Evolutionary conservation across 2,888 invertebrate species (phyloP).

Genomic region (Elgonia sp.): DNA sequence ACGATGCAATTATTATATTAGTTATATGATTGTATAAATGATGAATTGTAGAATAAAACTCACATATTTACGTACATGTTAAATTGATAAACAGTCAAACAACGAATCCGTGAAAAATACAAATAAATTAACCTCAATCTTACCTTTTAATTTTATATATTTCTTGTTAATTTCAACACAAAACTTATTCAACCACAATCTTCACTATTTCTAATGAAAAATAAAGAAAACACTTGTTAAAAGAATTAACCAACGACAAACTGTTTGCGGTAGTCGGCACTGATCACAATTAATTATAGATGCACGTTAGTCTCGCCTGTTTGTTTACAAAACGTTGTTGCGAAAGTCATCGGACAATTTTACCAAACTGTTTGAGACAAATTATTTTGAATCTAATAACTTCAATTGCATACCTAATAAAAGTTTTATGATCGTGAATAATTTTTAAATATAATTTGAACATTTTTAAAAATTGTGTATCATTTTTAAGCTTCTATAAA

Average conservation of each 20-base stretch:
- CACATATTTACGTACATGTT: too few species aligned
- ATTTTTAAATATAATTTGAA: neutral
- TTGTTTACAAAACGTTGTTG: neutral
- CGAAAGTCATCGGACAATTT: neutral
- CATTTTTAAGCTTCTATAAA: too few species aligned
- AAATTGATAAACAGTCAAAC: neutral
- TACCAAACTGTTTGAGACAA: neutral
- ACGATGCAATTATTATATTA: too few species aligned
- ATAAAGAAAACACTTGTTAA: neutral
- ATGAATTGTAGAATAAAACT: too few species aligned
- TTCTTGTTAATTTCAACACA: neutral
- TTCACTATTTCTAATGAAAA: neutral
- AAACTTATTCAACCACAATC: neutral
- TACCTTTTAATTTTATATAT: neutral
- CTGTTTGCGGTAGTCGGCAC: neutral
- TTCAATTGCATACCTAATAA: neutral
- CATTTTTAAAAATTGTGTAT: too few species aligned
- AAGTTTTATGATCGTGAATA: neutral
- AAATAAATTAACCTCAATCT: neutral
- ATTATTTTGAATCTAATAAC: neutral
- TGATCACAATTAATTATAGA: too few species aligned
- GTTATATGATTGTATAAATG: too few species aligned
- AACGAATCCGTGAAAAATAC: neutral
- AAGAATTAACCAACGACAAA: neutral
- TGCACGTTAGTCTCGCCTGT: too few species aligned